phyloP scores from a whole-genome alignment of 2,888 invertebrate genomes.

The Monochamus alternatus region DNA sequence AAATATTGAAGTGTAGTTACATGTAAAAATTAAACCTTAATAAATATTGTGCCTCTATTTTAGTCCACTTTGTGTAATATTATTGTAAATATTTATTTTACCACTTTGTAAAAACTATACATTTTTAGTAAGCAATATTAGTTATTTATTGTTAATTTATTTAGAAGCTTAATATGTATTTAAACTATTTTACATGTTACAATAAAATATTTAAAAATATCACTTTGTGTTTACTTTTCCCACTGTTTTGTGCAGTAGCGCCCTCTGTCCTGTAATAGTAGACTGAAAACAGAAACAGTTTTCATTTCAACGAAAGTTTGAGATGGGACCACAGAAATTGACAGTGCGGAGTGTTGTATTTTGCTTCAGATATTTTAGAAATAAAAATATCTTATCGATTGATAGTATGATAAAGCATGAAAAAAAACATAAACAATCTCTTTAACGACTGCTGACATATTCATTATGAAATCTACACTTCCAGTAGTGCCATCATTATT shows the following conservation, averaged over 20 bases:
- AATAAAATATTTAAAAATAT: slow-evolving; percentile 50
- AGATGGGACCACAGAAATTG: too few relatives aligned
- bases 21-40: slow-evolving; percentile 43
- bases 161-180: slow-evolving; percentile 58
- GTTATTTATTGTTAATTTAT: slow-evolving; percentile 56
- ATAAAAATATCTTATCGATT: too few relatives aligned
- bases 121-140: slow-evolving; percentile 64
- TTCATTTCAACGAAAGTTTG: too few relatives aligned
- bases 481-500: too few relatives aligned
- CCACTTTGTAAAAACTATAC: slow-evolving; percentile 49
- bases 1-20: slow-evolving; percentile 21
- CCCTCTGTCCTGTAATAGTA: too few relatives aligned
- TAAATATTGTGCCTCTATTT: slow-evolving; percentile 54
- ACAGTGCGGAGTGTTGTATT: too few relatives aligned
- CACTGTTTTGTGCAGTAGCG: neutral
- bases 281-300: too few relatives aligned
- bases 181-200: slow-evolving; percentile 61
- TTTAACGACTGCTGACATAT: too few relatives aligned
- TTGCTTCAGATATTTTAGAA: too few relatives aligned
- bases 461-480: too few relatives aligned
- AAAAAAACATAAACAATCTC: too few relatives aligned
- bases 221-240: neutral
- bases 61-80: slow-evolving; percentile 47
- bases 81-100: slow-evolving; percentile 51
- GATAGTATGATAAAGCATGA: too few relatives aligned